Conservation (phyloP, 2,113 vertebrate species). For the Pterocles gutturalis region DNA sequence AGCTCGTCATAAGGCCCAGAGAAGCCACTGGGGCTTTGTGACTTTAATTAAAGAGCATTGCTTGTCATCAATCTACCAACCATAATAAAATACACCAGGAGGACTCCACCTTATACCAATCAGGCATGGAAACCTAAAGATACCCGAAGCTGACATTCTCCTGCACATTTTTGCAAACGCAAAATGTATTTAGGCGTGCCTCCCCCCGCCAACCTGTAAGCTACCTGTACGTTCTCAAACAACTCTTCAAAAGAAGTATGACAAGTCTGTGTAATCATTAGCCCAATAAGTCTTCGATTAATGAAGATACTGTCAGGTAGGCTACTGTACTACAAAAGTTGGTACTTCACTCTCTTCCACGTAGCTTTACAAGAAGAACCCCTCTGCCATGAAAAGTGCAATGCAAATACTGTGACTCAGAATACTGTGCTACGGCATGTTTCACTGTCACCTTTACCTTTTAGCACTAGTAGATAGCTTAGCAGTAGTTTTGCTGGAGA, state of each 20-base stretch:
- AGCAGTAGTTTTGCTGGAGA: slow-evolving; percentile 93
- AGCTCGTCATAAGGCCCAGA: neutral
- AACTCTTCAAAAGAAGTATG: neutral
- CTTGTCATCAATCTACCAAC: neutral
- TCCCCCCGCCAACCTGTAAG: neutral
- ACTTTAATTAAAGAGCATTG: slow-evolving; percentile 33
- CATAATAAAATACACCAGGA: neutral
- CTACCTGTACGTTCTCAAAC: neutral
- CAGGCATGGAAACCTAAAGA: neutral
- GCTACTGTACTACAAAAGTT: neutral
- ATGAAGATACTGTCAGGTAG: neutral
- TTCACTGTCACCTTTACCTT: slow-evolving; percentile 77
- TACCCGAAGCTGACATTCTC: fast-evolving
- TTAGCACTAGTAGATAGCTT: slow-evolving; percentile 93
- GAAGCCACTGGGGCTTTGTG: neutral
- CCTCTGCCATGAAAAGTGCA: neutral
- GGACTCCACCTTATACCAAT: neutral
- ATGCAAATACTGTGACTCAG: neutral
- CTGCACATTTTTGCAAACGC: fast-evolving
- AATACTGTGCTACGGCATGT: neutral
- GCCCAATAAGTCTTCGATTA: neutral
- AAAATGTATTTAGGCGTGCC: fast-evolving
- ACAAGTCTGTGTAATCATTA: neutral
- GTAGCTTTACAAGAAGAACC: neutral
- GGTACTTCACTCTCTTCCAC: neutral